Conservation (phyloP, 2,113 vertebrate species). For the Morone saxatilis region DNA sequence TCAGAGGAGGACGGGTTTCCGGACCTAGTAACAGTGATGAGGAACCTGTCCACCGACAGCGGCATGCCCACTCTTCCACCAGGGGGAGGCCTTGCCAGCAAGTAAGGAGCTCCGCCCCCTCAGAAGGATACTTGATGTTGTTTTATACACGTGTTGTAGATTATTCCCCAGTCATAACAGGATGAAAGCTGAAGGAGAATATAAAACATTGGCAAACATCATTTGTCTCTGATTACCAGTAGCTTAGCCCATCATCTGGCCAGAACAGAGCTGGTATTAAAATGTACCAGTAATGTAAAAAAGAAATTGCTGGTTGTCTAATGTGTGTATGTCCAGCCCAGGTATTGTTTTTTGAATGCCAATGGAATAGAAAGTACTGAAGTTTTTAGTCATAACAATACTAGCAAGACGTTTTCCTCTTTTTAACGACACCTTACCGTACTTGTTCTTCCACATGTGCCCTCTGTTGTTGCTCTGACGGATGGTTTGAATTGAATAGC, state of each 20-base stretch:
- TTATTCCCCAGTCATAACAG: neutral
- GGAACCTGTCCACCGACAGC: conserved; percentile 93
- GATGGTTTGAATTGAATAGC: neutral
- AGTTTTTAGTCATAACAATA: neutral
- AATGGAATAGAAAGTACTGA: neutral
- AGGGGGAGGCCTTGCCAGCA: conserved; percentile 98
- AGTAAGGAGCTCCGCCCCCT: conserved; percentile 82
- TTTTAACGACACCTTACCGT: neutral
- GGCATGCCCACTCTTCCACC: conserved; percentile 94
- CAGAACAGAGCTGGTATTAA: neutral
- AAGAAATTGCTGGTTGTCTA: neutral
- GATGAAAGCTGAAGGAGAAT: neutral
- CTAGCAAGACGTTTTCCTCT: neutral
- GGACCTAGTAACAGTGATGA: conserved; percentile 95
- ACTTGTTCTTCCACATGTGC: neutral
- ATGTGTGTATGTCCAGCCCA: neutral
- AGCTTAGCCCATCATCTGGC: neutral
- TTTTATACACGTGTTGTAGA: neutral
- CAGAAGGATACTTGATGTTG: neutral
- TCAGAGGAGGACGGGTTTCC: conserved; percentile 94
- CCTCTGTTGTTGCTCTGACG: neutral
- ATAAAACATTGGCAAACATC: neutral
- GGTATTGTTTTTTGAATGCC: neutral
- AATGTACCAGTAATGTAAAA: neutral
- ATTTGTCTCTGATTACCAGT: neutral